Evolutionary conservation across 2,888 invertebrate genomes (phyloP), one percentile per base, ranked within the genome.

Genomic region (Agrochola lychnidis): DNA sequence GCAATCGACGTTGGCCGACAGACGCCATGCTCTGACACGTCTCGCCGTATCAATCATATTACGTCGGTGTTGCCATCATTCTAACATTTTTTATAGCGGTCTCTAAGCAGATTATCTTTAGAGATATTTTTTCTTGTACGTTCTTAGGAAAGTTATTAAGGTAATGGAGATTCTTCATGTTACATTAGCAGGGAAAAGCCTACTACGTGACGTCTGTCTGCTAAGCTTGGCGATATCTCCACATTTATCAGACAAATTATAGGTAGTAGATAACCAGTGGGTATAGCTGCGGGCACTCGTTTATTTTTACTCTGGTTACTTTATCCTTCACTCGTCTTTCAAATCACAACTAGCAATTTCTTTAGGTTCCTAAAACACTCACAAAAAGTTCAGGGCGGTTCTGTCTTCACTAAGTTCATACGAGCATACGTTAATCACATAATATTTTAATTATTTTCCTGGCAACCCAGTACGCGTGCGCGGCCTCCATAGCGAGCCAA

Each of bases 401-500:
- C 45, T 45, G 45, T 45, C 42, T 9, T 4, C 45, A 14, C 4
- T 45, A 45, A 45, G 4, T 14, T 45, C 14, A 45, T 14, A 56
- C 12, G 12, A n/a, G 56, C n/a, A 12, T 56, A 70, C 19, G 19
- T 69, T 36, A 59, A 61, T 64, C 42, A 72, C 62, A 68, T 61
- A 76, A 69, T 68, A 79, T 80, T 82, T 70, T 63, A 67, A 71
- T 83, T 42, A 62, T 70, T 78, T 70, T 78, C 75, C 76, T 87
- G 81, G 84, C 84, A 84, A 86, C 90, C 87, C 77, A 86, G 84
- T 74, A 74, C 83, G 81, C 89, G 82, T 87, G 82, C 87, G 83
- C 89, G 80, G 89, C 89, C 89, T 87, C 90, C 91, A 92, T 91
- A 89, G 91, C 90, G 86, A 87, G 90, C 91, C 93, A 90, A 92